Base-by-base conservation (phyloP, 2,113 vertebrate species). In the Anolis sagrei region DNA sequence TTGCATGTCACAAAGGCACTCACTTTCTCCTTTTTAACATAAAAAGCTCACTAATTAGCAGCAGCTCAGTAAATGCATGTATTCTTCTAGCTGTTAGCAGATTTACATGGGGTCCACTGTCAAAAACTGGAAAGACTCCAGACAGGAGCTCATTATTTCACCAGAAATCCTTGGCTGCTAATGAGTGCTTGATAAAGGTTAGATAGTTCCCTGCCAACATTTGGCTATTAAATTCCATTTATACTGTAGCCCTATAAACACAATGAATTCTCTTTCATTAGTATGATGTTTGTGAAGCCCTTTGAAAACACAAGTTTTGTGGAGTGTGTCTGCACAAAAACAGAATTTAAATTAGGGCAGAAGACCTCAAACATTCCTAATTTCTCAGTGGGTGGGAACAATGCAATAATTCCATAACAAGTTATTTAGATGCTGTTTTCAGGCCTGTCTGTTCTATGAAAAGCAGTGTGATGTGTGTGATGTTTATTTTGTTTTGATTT, bases 211-310 rank as follows among this genome's bases (percentile, higher is more conserved):
- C 89, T 83, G 87, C 89, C 54, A 83, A 89, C 79, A 69, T 76
- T 91, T 91, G 79, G 76, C 93, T 92, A 88, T 93, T 93, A 95
- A 93, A 90, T 91, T 93, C 83, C 89, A 86, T 92, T 94, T 93
- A 92, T 88, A 90, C 82, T 83, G 75, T 89, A 93, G 87, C 88
- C 83, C 92, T 79, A 88, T 91, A 90, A 92, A 93, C 90, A 90
- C 83, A 90, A 84, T 90, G 91, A 93, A 92, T 92, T 93, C 90
- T 90, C 89, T 93, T 92, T 91, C 86, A 88, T 93, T 91, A 93
- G 72, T 44, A 77, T 54, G 80, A 82, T 90, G 69, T 87, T 92
- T 88, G 54, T 48, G 86, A 88, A 90, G 88, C 68, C 80, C 89
- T 93, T 90, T 92, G 91, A 91, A 93, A 93, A 88, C 0, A 89